A percentile compares a stretch with the other conserved stretches of the same genome.
phyloP scores from a whole-genome alignment of 2,888 invertebrate genomes.

The Drosophila hamatofila region DNA sequence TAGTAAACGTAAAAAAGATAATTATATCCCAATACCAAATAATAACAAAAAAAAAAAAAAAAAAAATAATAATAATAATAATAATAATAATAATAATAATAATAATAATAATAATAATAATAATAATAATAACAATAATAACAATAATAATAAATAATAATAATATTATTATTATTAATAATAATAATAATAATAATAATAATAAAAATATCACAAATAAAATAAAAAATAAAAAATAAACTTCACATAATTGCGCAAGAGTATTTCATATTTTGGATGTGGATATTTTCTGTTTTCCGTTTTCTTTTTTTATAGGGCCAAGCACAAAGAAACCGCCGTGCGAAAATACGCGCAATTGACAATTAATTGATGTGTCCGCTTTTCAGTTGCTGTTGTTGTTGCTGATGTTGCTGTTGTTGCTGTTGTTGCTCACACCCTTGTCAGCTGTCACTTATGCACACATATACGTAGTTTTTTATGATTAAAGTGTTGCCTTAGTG shows the following conservation, averaged over 20 bases:
- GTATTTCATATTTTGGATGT: neutral
- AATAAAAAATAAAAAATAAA: neutral
- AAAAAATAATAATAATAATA: too few species aligned
- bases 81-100: too few species aligned
- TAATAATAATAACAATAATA: too few species aligned
- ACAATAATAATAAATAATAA: too few species aligned
- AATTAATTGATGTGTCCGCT: slow-evolving; percentile 82
- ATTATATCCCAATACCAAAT: too few species aligned
- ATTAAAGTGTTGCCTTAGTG: slow-evolving; percentile 62
- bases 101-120: too few species aligned
- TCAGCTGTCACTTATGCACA: slow-evolving; percentile 73
- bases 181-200: too few species aligned
- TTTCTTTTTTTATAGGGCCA: slow-evolving; percentile 40
- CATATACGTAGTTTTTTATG: slow-evolving; percentile 43
- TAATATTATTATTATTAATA: too few species aligned
- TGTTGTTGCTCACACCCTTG: slow-evolving; percentile 76
- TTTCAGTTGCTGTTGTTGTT: slow-evolving; percentile 46
- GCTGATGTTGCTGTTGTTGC: slow-evolving; percentile 30
- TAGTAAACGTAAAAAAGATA: too few species aligned
- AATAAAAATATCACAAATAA: neutral
- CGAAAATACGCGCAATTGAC: slow-evolving; percentile 81
- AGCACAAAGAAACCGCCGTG: slow-evolving; percentile 77
- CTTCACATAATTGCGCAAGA: neutral
- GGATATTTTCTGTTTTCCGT: slow-evolving; percentile 12
- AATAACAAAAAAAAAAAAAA: too few species aligned